phyloP scores from a whole-genome alignment of 2,113 vertebrate species.

The Podilymbus podiceps region DNA sequence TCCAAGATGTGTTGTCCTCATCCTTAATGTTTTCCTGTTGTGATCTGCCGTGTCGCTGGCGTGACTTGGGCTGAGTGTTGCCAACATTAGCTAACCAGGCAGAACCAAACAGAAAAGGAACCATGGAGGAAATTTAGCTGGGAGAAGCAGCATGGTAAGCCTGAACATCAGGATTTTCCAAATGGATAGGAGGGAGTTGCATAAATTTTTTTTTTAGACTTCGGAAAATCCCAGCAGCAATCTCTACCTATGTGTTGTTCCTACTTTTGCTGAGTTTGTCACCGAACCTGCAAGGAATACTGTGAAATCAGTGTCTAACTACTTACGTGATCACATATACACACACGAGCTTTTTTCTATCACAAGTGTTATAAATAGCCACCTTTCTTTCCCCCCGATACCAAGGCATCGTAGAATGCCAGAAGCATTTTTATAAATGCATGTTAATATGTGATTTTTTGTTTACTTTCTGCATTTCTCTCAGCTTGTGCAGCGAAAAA shows the following conservation, averaged over 20 bases:
- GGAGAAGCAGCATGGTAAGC: neutral
- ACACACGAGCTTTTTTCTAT: fast-evolving
- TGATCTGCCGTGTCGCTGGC: neutral
- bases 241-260: neutral
- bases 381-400: neutral
- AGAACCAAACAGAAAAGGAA: neutral
- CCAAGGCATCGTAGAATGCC: neutral
- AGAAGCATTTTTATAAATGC: neutral
- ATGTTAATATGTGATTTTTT: neutral
- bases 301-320: neutral
- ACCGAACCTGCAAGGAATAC: neutral
- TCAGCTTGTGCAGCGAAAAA: neutral
- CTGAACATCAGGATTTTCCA: neutral
- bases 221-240: neutral
- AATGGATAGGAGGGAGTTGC: neutral
- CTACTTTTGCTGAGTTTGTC: neutral
- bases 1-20: neutral
- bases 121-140: neutral
- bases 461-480: constrained; percentile 49
- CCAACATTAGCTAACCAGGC: neutral
- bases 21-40: neutral
- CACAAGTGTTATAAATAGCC: neutral
- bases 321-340: neutral
- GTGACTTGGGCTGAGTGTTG: neutral
- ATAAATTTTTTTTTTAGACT: neutral